A percentile compares a stretch with the other conserved stretches of the same genome.
These are phyloP conservation scores for Rousettus leschenaultii DNA, from an alignment of 2,113 vertebrate genomes.

Conservation along the genomic window DNA sequence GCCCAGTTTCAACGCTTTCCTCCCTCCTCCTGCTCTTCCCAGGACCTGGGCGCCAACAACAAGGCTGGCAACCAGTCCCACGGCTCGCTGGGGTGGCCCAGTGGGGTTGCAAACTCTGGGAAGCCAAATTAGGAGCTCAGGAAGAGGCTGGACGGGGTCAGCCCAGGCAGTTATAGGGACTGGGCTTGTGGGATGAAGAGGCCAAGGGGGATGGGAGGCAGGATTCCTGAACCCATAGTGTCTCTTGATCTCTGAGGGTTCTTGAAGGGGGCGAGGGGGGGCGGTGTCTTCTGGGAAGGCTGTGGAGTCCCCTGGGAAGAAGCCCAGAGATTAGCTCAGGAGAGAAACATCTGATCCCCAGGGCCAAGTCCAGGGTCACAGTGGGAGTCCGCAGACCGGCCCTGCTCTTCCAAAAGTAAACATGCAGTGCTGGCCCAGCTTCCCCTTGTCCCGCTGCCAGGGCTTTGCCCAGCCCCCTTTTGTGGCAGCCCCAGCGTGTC, in stretches of 20 bases:
- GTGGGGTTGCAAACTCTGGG: conserved; percentile 25
- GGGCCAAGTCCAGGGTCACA: conserved; percentile 17
- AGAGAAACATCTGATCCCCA: conserved; percentile 37
- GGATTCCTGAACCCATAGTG: not conserved
- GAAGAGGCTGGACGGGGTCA: not conserved
- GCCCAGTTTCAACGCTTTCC: conserved; percentile 10
- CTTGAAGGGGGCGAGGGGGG: not conserved
- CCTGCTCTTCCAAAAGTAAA: not conserved
- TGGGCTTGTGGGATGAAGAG: not conserved
- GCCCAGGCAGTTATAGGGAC: not conserved
- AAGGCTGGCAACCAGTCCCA: not conserved
- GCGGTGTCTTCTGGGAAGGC: conserved; percentile 48
- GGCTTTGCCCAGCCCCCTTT: not conserved
- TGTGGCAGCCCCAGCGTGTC: rapidly evolving
- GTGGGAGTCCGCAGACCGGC: not conserved
- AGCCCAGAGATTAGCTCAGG: conserved; percentile 59
- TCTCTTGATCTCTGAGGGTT: not conserved
- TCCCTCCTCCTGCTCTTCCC: not conserved
- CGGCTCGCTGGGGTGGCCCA: conserved; percentile 45
- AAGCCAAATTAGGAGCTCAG: conserved; percentile 45
- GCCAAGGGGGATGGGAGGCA: not conserved
- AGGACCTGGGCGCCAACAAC: conserved; percentile 36
- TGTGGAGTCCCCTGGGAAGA: conserved; percentile 45
- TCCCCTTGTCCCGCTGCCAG: not conserved
- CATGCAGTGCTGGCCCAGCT: not conserved